Evolutionary conservation across 2,113 vertebrate genomes (phyloP).

Genomic region (Indri indri): DNA sequence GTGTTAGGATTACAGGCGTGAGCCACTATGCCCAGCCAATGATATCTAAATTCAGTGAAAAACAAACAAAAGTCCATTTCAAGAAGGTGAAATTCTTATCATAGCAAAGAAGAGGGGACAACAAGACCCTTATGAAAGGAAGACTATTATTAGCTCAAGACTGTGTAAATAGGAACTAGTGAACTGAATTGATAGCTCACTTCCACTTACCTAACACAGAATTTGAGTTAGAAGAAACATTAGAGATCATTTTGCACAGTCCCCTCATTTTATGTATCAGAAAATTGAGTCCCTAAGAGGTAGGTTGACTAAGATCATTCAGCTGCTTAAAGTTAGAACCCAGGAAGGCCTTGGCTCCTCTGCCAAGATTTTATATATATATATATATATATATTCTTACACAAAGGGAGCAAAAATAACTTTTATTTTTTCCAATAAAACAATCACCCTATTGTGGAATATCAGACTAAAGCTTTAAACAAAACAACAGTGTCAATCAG

Average conservation of each 20-base stretch:
- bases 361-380: neutral
- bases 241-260: constrained; percentile 18
- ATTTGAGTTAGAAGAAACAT: constrained; percentile 26
- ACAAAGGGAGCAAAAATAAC: neutral
- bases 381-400: neutral
- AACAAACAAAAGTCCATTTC: constrained; percentile 50
- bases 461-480: constrained; percentile 28
- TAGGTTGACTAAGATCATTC: neutral
- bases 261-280: constrained; percentile 24
- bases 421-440: neutral
- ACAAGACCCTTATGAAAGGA: constrained; percentile 32
- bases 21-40: neutral
- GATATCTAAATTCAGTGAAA: constrained; percentile 48
- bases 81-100: constrained; percentile 39
- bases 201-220: constrained; percentile 50
- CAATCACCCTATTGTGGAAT: neutral
- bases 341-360: neutral
- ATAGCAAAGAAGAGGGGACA: constrained; percentile 8
- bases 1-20: too few species aligned
- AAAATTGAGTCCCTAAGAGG: neutral
- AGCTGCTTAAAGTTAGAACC: constrained; percentile 17
- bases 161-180: constrained; percentile 12
- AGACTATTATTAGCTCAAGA: constrained; percentile 33
- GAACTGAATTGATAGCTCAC: constrained; percentile 35
- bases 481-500: constrained; percentile 41